Evolutionary conservation across 1,140 invertebrate species (phyloP).

Genomic region (Drosophila yakuba): DNA sequence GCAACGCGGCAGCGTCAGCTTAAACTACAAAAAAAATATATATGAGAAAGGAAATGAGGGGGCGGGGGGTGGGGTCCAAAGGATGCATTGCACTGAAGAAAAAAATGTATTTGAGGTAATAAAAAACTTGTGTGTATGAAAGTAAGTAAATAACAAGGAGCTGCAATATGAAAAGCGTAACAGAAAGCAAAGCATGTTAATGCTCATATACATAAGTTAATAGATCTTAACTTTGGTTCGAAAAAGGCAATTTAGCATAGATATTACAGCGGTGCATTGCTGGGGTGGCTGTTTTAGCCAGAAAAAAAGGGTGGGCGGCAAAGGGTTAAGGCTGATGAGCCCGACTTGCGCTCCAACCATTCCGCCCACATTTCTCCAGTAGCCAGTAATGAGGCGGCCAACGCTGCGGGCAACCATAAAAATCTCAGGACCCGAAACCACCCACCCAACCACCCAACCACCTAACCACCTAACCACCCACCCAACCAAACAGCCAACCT

Average conservation of each 20-base stretch:
- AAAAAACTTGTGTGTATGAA: too few species aligned
- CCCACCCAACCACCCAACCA: too few species aligned
- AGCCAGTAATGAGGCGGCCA: conserved; percentile 70
- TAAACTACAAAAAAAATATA: conserved; percentile 70
- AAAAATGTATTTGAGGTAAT: not conserved
- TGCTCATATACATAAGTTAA: not conserved
- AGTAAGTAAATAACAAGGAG: not conserved
- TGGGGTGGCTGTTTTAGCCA: conserved; percentile 2
- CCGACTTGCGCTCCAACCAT: conserved; percentile 29
- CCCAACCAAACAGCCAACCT: not conserved
- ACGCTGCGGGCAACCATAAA: conserved; percentile 79
- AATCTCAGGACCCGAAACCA: conserved; percentile 45
- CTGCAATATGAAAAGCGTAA: too few species aligned
- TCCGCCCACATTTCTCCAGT: conserved; percentile 21
- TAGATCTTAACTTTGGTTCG: too few species aligned
- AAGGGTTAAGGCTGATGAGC: conserved; percentile 79
- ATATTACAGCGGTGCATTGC: conserved; percentile 1
- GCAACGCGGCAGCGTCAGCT: conserved; percentile 72
- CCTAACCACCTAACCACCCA: too few species aligned
- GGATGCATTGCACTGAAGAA: not conserved
- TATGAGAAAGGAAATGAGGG: not conserved
- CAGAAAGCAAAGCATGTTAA: not conserved
- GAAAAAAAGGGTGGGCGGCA: conserved; percentile 22
- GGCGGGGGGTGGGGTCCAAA: not conserved
- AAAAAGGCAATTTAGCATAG: not conserved